Conservation (phyloP, 2,113 vertebrate genomes). For the Apaloderma vittatum region DNA sequence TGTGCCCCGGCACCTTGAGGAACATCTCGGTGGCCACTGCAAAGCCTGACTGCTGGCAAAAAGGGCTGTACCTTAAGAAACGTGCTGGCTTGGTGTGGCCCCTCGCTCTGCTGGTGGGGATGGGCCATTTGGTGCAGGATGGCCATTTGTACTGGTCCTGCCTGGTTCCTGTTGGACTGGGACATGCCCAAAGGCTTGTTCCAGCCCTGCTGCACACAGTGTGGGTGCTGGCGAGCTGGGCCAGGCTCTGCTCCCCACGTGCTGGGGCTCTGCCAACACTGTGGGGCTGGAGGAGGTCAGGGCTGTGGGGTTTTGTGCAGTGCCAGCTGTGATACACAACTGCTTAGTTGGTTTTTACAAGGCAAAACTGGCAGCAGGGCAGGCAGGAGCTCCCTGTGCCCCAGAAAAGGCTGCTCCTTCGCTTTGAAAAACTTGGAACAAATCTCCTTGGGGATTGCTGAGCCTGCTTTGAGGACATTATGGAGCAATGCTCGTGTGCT, state of each 20-base stretch:
- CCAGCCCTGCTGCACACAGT: background rate
- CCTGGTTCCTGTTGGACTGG: too few species aligned
- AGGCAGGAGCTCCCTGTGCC: background rate
- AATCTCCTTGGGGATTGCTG: background rate
- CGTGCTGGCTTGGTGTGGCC: fast-evolving
- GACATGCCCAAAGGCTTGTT: background rate
- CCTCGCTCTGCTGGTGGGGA: too few species aligned
- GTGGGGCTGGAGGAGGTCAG: background rate
- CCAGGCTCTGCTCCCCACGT: background rate
- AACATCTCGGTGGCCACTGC: background rate
- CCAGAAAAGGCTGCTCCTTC: background rate
- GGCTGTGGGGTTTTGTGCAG: background rate
- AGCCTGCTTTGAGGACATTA: background rate
- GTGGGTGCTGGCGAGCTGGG: background rate
- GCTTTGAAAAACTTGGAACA: background rate
- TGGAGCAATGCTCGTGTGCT: fast-evolving
- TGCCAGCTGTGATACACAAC: background rate
- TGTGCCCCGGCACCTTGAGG: fast-evolving
- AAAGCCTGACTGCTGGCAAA: background rate
- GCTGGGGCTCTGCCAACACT: fast-evolving
- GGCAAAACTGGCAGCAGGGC: background rate
- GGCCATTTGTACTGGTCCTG: background rate
- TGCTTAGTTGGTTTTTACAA: background rate
- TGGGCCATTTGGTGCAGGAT: fast-evolving
- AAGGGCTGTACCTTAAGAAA: background rate